These are phyloP conservation scores for Macrobrachium nipponense DNA, from an alignment of 1,140 invertebrate species.

Conservation along the genomic window DNA sequence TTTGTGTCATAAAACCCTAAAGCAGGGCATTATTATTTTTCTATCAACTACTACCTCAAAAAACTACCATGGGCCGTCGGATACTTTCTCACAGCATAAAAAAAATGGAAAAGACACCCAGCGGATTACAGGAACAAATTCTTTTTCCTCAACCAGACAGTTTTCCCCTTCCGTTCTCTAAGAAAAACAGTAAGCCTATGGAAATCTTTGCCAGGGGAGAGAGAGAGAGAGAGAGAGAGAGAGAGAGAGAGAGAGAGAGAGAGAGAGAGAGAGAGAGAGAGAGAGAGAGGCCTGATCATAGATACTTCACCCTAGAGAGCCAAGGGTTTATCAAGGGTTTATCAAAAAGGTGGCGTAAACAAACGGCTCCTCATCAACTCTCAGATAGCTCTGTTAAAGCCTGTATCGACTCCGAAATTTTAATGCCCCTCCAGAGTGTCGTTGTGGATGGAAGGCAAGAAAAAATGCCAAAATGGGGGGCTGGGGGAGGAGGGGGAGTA, in stretches of 20 bases:
- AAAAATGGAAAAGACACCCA: too few species aligned
- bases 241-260: neutral
- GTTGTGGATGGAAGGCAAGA: conserved; percentile 6
- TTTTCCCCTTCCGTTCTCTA: too few species aligned
- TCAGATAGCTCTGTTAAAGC: conserved; percentile 18
- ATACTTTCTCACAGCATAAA: too few species aligned
- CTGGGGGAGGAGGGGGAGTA: neutral
- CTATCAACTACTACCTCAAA: too few species aligned
- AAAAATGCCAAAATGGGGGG: neutral
- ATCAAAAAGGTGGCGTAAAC: conserved; percentile 15
- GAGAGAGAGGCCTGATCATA: neutral
- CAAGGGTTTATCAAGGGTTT: conserved; percentile 12
- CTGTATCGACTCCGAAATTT: conserved; percentile 39
- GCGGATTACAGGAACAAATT: too few species aligned
- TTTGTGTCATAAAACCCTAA: too few species aligned
- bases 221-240: neutral
- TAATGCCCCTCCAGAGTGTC: conserved; percentile 33
- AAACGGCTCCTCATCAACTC: conserved; percentile 25
- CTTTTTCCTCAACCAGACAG: too few species aligned
- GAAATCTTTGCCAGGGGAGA: too few species aligned
- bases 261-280: conserved; percentile 10
- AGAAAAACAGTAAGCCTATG: too few species aligned
- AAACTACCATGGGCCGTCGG: too few species aligned
- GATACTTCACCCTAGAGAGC: conserved; percentile 9
- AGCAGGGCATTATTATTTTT: too few species aligned